phyloP scores from a whole-genome alignment of 1,140 invertebrate species.

The Cotesia glomerata region DNA sequence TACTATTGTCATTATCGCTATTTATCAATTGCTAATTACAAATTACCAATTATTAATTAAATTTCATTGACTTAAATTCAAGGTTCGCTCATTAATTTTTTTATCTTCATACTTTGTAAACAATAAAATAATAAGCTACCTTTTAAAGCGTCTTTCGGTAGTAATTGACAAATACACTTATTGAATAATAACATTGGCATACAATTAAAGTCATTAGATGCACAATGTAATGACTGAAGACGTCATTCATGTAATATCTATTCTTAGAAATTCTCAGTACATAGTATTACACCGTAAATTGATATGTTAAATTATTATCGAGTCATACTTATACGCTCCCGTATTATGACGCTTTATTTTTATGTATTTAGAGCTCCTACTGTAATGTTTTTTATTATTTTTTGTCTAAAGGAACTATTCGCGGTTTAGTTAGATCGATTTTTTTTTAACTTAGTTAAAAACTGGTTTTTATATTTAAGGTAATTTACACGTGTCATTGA shows the following conservation, averaged over 20 bases:
- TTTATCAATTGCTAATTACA: background rate
- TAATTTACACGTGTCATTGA: conserved; percentile 7
- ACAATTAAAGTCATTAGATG: background rate
- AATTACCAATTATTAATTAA: background rate
- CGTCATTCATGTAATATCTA: background rate
- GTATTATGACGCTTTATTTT: too few species aligned
- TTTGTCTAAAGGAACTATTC: too few species aligned
- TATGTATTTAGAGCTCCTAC: too few species aligned
- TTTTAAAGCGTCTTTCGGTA: too few species aligned
- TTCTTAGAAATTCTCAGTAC: background rate
- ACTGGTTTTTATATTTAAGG: background rate
- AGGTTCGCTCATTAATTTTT: background rate
- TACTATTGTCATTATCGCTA: background rate
- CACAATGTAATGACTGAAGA: background rate
- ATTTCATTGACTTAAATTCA: background rate
- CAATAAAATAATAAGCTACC: too few species aligned
- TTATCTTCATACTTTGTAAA: too few species aligned
- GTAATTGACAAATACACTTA: too few species aligned
- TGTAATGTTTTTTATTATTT: too few species aligned
- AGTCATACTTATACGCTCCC: background rate
- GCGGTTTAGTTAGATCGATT: background rate
- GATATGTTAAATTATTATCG: background rate
- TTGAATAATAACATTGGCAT: background rate
- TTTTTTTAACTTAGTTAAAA: background rate
- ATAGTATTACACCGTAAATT: background rate